A percentile compares a stretch with the other conserved stretches of the same genome.
Evolutionary conservation across 2,888 invertebrate species (phyloP).

Genomic region (Drosophila prolongata): DNA sequence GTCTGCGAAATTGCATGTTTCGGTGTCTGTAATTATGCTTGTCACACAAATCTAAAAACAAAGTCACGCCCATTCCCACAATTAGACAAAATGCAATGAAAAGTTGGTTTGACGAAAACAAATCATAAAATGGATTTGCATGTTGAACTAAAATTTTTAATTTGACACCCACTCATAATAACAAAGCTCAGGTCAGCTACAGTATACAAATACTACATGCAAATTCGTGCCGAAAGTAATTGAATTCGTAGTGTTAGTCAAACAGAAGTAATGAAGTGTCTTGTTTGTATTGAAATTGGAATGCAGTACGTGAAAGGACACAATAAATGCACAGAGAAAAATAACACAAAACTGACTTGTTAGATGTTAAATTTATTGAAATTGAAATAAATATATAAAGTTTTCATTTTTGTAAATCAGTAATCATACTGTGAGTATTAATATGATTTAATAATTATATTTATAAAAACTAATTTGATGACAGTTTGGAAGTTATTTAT

Average conservation of each 20-base stretch:
- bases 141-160: constrained; percentile 8
- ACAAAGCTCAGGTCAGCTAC: constrained; percentile 2
- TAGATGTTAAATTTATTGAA: neutral
- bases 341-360: neutral
- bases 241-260: constrained; percentile 59
- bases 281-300: constrained; percentile 30
- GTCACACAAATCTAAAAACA: constrained; percentile 32
- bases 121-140: constrained; percentile 12
- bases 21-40: constrained; percentile 25
- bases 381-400: too few relatives aligned
- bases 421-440: neutral
- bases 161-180: constrained; percentile 8
- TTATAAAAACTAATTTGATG: neutral
- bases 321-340: constrained; percentile 10
- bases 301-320: constrained; percentile 10
- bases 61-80: neutral
- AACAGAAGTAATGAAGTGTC: constrained; percentile 51
- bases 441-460: neutral
- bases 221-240: constrained; percentile 44
- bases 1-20: neutral
- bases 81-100: constrained; percentile 22
- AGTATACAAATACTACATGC: constrained; percentile 19
- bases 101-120: constrained; percentile 22
- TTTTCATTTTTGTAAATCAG: too few relatives aligned
- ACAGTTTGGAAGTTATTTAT: neutral